Conservation (phyloP, 2,888 invertebrate genomes). For the Laspeyria flexula region DNA sequence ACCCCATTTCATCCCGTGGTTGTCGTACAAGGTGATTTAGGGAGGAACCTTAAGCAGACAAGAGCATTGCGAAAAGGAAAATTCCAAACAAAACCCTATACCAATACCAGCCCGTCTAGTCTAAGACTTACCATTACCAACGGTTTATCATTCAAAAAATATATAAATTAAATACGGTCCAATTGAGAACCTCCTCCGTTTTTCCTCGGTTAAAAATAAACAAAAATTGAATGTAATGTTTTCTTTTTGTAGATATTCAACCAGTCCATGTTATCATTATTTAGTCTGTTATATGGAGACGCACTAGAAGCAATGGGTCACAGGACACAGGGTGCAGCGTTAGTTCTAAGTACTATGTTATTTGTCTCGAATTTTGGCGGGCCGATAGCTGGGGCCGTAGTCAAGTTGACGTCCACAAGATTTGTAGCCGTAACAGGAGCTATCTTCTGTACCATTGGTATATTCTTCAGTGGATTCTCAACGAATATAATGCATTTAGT, state of each 20-base stretch:
- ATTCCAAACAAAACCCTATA: no score
- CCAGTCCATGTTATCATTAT: slow-evolving; percentile 89
- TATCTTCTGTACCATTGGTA: slow-evolving; percentile 69
- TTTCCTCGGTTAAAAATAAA: no score
- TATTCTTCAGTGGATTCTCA: slow-evolving; percentile 78
- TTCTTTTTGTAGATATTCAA: slow-evolving; percentile 87
- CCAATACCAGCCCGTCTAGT: no score
- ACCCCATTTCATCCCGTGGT: no score
- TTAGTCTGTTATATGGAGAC: slow-evolving; percentile 89
- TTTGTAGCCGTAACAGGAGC: slow-evolving; percentile 76
- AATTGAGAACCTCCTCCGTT: no score
- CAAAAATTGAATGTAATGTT: slow-evolving; percentile 2
- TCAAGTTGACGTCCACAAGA: slow-evolving; percentile 80
- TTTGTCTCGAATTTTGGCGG: slow-evolving; percentile 89
- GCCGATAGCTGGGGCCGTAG: slow-evolving; percentile 89
- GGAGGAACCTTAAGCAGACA: no score
- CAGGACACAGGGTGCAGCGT: slow-evolving; percentile 88
- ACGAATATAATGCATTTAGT: slow-evolving; percentile 76
- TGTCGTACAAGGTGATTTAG: no score
- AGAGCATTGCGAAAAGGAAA: no score
- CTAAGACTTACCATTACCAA: no score
- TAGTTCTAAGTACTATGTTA: slow-evolving; percentile 89
- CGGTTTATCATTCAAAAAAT: no score
- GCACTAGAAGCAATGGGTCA: slow-evolving; percentile 87
- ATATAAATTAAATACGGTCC: no score